Evolutionary conservation across 2,797 vertebrate species (phyloP).

Genomic region (Dendrocincla tyrannina): DNA sequence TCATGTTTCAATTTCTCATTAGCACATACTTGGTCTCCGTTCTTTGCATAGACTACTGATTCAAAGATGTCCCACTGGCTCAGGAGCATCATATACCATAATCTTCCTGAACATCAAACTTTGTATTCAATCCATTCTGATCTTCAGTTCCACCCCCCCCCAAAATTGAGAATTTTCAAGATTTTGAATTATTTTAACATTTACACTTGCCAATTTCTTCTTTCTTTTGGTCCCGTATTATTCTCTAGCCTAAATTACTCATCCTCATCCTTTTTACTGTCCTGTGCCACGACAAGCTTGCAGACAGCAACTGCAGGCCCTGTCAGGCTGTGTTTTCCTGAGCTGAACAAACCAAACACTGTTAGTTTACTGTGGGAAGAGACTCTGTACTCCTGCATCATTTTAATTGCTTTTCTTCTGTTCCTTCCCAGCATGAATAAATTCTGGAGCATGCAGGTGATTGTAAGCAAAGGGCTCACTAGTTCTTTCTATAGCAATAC

Average conservation of each 20-base stretch:
- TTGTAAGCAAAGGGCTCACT: background rate
- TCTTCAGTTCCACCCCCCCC: background rate
- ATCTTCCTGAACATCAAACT: background rate
- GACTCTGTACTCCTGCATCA: background rate
- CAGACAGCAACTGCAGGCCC: background rate
- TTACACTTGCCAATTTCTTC: background rate
- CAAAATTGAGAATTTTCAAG: background rate
- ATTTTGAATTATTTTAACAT: background rate
- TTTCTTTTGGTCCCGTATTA: background rate
- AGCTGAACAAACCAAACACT: background rate
- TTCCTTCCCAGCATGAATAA: background rate
- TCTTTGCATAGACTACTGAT: background rate
- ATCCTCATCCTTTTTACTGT: background rate
- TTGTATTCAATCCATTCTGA: background rate
- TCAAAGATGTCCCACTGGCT: background rate
- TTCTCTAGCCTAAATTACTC: background rate
- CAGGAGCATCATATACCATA: background rate
- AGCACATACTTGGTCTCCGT: background rate
- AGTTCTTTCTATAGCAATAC: background rate
- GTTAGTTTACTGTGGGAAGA: background rate
- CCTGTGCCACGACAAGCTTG: accelerated
- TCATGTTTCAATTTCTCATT: background rate
- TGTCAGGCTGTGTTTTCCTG: background rate
- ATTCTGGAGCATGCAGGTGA: background rate
- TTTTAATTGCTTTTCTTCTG: background rate